Conservation (phyloP, 2,113 vertebrate species). For the Xyrauchen texanus region DNA sequence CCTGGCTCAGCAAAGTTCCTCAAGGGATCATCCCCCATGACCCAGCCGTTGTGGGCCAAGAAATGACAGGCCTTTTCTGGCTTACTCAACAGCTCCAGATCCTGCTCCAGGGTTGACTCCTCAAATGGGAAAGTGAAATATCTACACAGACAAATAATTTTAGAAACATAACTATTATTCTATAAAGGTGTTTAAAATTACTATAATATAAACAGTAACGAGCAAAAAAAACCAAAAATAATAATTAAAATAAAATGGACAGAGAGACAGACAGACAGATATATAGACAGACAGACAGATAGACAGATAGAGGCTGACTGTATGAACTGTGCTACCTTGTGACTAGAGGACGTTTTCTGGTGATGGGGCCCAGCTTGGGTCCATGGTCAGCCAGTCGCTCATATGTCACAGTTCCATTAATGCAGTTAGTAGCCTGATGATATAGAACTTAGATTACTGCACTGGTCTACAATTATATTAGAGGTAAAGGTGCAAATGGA, state of each 20-base stretch:
- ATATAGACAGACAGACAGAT: no score
- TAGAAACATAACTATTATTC: neutral
- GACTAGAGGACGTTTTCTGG: conserved; percentile 84
- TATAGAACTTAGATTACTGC: conserved; percentile 33
- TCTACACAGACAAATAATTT: conserved; percentile 59
- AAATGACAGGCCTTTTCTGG: conserved; percentile 86
- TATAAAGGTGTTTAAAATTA: neutral
- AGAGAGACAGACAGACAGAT: neutral
- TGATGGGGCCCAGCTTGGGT: conserved; percentile 87
- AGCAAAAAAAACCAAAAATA: no score
- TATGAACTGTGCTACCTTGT: conserved; percentile 80
- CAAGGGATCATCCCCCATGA: conserved; percentile 95
- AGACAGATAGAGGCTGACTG: neutral
- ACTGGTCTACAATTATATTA: neutral
- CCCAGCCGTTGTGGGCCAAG: conserved; percentile 96
- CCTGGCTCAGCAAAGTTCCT: conserved; percentile 95
- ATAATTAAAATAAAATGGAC: no score
- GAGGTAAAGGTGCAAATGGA: neutral
- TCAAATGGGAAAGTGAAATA: conserved; percentile 93
- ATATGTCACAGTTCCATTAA: conserved; percentile 87
- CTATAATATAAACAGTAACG: neutral
- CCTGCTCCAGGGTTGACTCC: conserved; percentile 79
- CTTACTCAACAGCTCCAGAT: conserved; percentile 81
- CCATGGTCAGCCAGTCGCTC: conserved; percentile 88
- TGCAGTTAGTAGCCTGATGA: conserved; percentile 85